These are phyloP conservation scores for Drosophila mettleri DNA, from an alignment of 2,888 invertebrate genomes.

Conservation along the genomic window DNA sequence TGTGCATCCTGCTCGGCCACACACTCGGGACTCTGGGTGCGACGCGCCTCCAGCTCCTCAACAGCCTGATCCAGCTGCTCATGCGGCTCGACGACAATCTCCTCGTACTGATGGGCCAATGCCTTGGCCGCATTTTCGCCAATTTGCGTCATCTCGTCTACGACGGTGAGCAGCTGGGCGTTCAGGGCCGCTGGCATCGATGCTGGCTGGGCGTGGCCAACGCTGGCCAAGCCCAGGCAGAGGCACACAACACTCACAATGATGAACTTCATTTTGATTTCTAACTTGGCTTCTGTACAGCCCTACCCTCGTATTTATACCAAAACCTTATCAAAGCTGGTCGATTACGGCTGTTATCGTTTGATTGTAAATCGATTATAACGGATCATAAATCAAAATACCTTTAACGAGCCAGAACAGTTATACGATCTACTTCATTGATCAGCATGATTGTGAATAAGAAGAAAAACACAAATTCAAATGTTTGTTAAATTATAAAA, in stretches of 20 bases:
- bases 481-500: not conserved
- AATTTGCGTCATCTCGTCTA: slow-evolving; percentile 55
- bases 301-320: slow-evolving; percentile 51
- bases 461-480: slow-evolving; percentile 7
- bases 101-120: slow-evolving; percentile 65
- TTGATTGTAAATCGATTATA: slow-evolving; percentile 6
- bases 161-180: slow-evolving; percentile 44
- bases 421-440: not conserved
- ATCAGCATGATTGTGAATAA: slow-evolving; percentile 11
- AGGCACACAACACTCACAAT: slow-evolving; percentile 29
- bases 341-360: slow-evolving; percentile 18
- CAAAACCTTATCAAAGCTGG: slow-evolving; percentile 30
- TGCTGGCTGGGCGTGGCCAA: slow-evolving; percentile 49
- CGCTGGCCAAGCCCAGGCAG: slow-evolving; percentile 46
- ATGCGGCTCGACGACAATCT: slow-evolving; percentile 67
- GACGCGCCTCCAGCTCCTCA: slow-evolving; percentile 61
- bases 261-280: slow-evolving; percentile 53
- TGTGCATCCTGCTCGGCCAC: slow-evolving; percentile 62
- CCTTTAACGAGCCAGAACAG: slow-evolving; percentile 21
- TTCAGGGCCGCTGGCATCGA: slow-evolving; percentile 42
- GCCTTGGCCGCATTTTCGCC: slow-evolving; percentile 54
- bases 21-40: slow-evolving; percentile 59
- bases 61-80: slow-evolving; percentile 67
- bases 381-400: slow-evolving; percentile 44
- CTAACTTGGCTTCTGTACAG: slow-evolving; percentile 13